Conservation (phyloP, 37 sponge, comb jelly and placozoan species). For the Hexactinellida sp. region DNA sequence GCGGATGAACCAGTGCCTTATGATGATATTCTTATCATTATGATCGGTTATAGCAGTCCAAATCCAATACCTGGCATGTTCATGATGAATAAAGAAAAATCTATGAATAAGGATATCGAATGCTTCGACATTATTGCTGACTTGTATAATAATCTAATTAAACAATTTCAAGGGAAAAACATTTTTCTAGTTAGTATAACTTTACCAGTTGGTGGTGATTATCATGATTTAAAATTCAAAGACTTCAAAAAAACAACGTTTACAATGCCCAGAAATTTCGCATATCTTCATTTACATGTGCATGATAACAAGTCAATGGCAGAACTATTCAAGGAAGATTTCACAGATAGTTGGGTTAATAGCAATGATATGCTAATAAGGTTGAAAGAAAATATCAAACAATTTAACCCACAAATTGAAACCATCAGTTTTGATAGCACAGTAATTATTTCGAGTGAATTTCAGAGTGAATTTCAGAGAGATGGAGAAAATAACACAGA, state of each 20-base stretch:
- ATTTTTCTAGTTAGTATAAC: neutral
- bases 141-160: neutral
- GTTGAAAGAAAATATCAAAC: neutral
- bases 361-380: neutral
- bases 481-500: no score
- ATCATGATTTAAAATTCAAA: neutral
- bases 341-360: neutral
- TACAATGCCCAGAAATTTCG: neutral
- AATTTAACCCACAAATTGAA: no score
- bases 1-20: no score
- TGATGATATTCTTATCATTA: no score
- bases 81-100: neutral
- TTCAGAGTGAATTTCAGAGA: no score
- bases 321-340: neutral
- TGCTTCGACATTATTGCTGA: neutral
- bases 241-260: neutral
- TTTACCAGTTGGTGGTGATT: neutral
- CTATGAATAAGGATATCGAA: neutral
- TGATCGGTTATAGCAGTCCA: neutral
- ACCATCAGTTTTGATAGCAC: no score
- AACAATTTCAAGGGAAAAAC: neutral
- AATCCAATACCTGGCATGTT: neutral
- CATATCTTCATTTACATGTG: neutral
- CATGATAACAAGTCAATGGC: neutral
- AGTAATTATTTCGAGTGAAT: no score